These are phyloP conservation scores for Danio albolineatus DNA, from an alignment of 2,797 vertebrate species.

Conservation along the genomic window DNA sequence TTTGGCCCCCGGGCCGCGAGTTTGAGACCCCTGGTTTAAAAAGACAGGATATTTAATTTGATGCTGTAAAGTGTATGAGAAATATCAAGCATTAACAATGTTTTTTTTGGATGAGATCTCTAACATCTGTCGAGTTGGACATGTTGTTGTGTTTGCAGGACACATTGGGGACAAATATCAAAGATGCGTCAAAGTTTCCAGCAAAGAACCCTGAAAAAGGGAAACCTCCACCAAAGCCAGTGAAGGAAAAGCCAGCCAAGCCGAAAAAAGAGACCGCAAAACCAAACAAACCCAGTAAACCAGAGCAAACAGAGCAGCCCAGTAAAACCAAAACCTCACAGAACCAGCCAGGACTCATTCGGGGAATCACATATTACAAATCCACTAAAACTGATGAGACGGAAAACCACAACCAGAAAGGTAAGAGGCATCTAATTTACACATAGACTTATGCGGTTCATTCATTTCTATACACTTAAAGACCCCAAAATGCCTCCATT, in stretches of 20 bases:
- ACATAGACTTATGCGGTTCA: too few relatives aligned
- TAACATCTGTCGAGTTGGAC: conserved; percentile 7
- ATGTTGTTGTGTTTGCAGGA: conserved; percentile 77
- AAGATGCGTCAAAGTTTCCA: conserved; percentile 75
- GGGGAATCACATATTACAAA: conserved; percentile 96
- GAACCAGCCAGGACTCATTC: conserved; percentile 85
- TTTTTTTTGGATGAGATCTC: not conserved
- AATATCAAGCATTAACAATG: not conserved
- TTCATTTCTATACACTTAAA: too few relatives aligned
- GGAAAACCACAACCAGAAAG: conserved; percentile 1
- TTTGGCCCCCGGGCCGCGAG: too few relatives aligned
- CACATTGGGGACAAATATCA: conserved; percentile 77
- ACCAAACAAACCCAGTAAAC: conserved; percentile 58
- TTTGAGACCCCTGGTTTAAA: too few relatives aligned
- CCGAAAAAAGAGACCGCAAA: conserved; percentile 84
- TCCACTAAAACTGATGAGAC: conserved; percentile 74
- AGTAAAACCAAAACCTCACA: conserved; percentile 79
- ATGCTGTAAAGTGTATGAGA: too few relatives aligned
- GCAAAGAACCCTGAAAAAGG: conserved; percentile 80
- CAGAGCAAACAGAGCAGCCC: conserved; percentile 71
- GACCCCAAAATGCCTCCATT: too few relatives aligned
- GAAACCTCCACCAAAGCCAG: conserved; percentile 66
- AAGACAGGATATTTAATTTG: too few relatives aligned
- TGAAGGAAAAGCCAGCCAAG: conserved; percentile 88
- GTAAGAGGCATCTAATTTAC: not conserved